phyloP scores from a whole-genome alignment of 1,140 invertebrate genomes.

The Drosophila navojoa region DNA sequence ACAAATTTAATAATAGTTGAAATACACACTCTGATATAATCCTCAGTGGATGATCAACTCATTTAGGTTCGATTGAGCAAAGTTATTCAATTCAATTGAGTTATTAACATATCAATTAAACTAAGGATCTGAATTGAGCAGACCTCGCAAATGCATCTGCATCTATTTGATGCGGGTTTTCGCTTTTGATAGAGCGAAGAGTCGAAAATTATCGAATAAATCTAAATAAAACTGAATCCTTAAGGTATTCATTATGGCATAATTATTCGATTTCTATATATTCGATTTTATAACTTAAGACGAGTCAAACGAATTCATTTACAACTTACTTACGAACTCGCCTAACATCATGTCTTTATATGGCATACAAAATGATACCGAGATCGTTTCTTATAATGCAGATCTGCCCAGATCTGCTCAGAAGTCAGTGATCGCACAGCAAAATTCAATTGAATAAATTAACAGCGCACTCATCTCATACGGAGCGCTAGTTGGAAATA shows the following conservation, averaged over 20 bases:
- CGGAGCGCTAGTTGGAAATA: constrained; percentile 22
- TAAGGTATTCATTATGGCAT: too few relatives aligned
- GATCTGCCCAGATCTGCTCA: constrained; percentile 11
- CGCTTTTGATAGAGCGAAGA: too few relatives aligned
- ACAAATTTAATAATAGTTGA: too few relatives aligned
- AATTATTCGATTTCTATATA: not conserved
- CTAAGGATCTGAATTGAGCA: too few relatives aligned
- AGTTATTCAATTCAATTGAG: too few relatives aligned
- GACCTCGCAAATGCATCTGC: too few relatives aligned
- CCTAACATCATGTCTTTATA: constrained; percentile 25
- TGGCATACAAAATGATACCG: constrained; percentile 32
- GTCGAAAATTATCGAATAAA: not conserved
- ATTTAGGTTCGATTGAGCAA: too few relatives aligned
- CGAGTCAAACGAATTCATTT: not conserved
- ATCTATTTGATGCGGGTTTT: too few relatives aligned
- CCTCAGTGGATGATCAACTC: too few relatives aligned
- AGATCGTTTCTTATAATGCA: constrained; percentile 23
- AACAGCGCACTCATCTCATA: constrained; percentile 19
- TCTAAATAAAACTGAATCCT: not conserved
- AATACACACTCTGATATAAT: too few relatives aligned
- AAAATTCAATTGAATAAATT: constrained; percentile 43
- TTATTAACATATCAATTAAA: too few relatives aligned
- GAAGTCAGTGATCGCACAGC: constrained; percentile 24
- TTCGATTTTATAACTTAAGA: not conserved
- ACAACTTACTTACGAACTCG: constrained; percentile 23